A percentile compares a stretch with the other conserved stretches of the same genome.
These are phyloP conservation scores for Pangasius krempfi DNA, from an alignment of 2,797 vertebrate species.

Conservation along the genomic window DNA sequence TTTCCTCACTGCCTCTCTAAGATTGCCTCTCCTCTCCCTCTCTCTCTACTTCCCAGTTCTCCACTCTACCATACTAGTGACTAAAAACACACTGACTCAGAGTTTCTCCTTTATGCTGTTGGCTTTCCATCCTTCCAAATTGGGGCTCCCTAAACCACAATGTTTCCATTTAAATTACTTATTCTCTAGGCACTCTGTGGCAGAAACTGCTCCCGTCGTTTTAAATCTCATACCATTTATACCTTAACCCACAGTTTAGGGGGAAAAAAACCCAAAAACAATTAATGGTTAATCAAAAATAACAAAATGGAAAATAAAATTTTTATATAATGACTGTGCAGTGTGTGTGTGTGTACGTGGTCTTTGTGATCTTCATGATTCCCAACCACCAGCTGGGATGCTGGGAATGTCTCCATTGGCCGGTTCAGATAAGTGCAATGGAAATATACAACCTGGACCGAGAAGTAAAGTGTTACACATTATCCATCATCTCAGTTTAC, in stretches of 20 bases:
- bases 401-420: not conserved
- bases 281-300: slow-evolving; percentile 15
- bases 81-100: slow-evolving; percentile 51
- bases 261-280: not conserved
- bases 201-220: slow-evolving; percentile 8
- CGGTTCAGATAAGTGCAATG: not conserved
- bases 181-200: slow-evolving; percentile 28
- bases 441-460: not conserved
- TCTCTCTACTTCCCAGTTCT: slow-evolving; percentile 34
- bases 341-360: not conserved
- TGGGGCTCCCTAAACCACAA: slow-evolving; percentile 36
- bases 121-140: slow-evolving; percentile 13
- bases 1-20: slow-evolving; percentile 60
- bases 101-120: slow-evolving; percentile 48
- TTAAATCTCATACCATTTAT: slow-evolving; percentile 20
- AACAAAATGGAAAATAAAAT: slow-evolving; percentile 5
- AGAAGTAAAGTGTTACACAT: not conserved
- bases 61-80: slow-evolving; percentile 18
- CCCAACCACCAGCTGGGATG: not conserved
- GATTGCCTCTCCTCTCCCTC: slow-evolving; percentile 18
- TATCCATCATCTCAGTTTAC: slow-evolving; percentile 8
- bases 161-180: slow-evolving; percentile 43
- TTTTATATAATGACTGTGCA: not conserved
- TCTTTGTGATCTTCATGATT: not conserved
- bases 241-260: not conserved